Base-by-base conservation (phyloP, 2,113 vertebrate species). In the Burhinus oedicnemus region DNA sequence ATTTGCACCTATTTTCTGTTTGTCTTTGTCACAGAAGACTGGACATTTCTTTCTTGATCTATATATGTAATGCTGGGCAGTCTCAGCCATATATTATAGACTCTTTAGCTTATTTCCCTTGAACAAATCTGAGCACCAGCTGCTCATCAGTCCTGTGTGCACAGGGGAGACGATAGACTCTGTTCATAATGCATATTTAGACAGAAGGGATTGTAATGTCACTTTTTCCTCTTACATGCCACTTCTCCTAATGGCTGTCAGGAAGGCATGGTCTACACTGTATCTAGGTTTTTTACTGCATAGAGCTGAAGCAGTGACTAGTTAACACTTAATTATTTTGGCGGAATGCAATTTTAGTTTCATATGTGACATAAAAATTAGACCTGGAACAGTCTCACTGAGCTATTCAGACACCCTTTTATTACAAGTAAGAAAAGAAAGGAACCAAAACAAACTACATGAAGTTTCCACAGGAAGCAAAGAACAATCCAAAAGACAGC, bases 401-500 rank as follows among this genome's bases (percentile, higher is more conserved):
- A 49, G 19, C 22, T 76, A 29, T 84, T 76, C 65, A 95, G 44
- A 57, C 49, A 79, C 17, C 2, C 6, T 64, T 82, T 82, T 87
- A 57, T 76, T 76, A n/a, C 27, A 89, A 87, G 19, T 14, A 71
- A 72, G 40, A 76, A 94, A 87, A 87, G n/a, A 96, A 96, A 91
- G 36, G 52, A 87, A 93, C 47, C 16, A 65, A 95, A 97, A 95
- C 57, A 94, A 92, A 65, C 30, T 49, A 38, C 30, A 1, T n/a
- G 25, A 87, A 92, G 19, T 95, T 97, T 95, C 93, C 95, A 95
- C 27, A 18, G 94, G 93, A 96, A 97, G 54, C 21, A 87, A 83
- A 95, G 86, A 87, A 93, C 58, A 95, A 85, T 94, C 40, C 15
- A 38, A 87, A 95, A 76, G 69, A 61, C 69, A 93, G 54, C 12